Percentiles rank a stretch among this genome's conserved stretches.
Evolutionary conservation across 2,888 invertebrate species (phyloP).

Genomic region (Ennomos erosarius): DNA sequence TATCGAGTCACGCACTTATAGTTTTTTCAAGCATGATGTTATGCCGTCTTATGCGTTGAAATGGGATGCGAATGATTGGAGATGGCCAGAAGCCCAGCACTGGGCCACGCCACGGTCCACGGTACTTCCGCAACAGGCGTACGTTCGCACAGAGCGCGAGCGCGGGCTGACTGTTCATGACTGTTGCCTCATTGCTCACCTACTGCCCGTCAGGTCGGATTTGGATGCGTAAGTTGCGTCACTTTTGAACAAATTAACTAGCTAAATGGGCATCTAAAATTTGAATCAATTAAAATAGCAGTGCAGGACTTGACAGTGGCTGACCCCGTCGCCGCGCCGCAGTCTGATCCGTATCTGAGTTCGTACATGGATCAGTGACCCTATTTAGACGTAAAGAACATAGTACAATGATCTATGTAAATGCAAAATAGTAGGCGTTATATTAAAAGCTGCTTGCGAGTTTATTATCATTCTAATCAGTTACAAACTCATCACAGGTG

Average conservation of each 20-base stretch:
- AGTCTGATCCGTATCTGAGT: conserved; percentile 9
- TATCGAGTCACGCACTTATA: conserved; percentile 15
- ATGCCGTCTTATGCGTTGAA: background rate
- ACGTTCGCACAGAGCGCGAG: conserved; percentile 62
- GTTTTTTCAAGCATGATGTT: conserved; percentile 8
- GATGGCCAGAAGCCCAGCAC: conserved; percentile 6
- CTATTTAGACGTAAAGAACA: conserved; percentile 13
- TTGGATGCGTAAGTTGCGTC: conserved; percentile 48
- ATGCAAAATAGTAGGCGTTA: too few relatives aligned
- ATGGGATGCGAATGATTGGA: conserved; percentile 1
- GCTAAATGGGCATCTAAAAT: conserved; percentile 37
- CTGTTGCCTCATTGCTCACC: conserved; percentile 25
- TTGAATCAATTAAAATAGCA: conserved; percentile 38
- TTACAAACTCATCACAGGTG: too few relatives aligned
- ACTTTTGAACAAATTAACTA: conserved; percentile 42
- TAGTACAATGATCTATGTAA: background rate
- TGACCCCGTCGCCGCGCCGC: conserved; percentile 18
- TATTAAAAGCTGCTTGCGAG: too few relatives aligned
- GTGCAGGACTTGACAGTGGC: conserved; percentile 14
- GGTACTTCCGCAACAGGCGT: conserved; percentile 39
- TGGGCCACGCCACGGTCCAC: conserved; percentile 5
- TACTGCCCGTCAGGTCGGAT: conserved; percentile 14
- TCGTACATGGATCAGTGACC: conserved; percentile 10
- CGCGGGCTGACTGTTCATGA: conserved; percentile 50
- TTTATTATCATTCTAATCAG: too few relatives aligned